Evolutionary conservation across 2,888 invertebrate species (phyloP).

Genomic region (Luffia ferchaultella): DNA sequence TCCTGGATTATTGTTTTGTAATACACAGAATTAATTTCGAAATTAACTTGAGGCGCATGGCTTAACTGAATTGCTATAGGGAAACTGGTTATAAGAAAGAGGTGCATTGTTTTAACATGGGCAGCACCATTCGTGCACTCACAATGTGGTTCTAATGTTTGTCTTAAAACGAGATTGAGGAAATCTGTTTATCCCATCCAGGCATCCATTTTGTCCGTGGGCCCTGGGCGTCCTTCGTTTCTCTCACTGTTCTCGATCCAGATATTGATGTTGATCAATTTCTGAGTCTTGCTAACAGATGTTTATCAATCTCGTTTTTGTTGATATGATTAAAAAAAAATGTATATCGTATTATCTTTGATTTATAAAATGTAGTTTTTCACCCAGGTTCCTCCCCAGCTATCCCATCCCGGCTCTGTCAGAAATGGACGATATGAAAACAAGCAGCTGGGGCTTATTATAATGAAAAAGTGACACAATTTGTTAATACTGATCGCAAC

Average conservation of each 20-base stretch:
- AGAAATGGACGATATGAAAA: constrained; percentile 55
- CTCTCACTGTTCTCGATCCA: background rate
- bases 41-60: constrained; percentile 53
- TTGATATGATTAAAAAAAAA: background rate
- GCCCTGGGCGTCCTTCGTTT: background rate
- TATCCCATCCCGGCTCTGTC: constrained; percentile 49
- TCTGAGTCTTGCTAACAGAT: constrained; percentile 19
- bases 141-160: constrained; percentile 18
- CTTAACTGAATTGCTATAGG: too few relatives aligned
- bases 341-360: background rate
- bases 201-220: background rate
- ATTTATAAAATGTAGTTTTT: background rate
- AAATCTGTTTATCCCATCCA: constrained; percentile 18
- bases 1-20: constrained; percentile 32
- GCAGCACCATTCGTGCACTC: constrained; percentile 60
- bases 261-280: constrained; percentile 43
- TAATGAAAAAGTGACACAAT: background rate
- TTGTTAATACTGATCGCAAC: too few relatives aligned
- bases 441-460: constrained; percentile 57
- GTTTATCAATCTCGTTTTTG: background rate
- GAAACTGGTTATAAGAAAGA: constrained; percentile 16
- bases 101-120: constrained; percentile 35
- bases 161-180: constrained; percentile 22
- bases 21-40: constrained; percentile 32
- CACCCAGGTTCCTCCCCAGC: constrained; percentile 57